These are phyloP conservation scores for Eledona agricola DNA, from an alignment of 2,888 invertebrate species.

Conservation along the genomic window DNA sequence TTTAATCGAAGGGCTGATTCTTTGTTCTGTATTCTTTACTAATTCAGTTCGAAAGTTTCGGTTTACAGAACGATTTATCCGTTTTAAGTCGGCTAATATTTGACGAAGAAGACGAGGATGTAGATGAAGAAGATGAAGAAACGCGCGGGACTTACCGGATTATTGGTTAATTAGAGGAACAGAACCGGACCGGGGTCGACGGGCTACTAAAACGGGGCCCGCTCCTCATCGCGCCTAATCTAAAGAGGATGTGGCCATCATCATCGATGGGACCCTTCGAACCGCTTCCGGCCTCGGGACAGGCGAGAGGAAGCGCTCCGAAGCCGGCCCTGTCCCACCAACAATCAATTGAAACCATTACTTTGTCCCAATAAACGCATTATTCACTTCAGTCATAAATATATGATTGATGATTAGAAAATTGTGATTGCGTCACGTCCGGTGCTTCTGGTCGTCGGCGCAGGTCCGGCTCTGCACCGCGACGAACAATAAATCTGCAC, in stretches of 20 bases:
- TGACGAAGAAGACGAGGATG: slow-evolving; percentile 21
- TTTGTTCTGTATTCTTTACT: slow-evolving; percentile 45
- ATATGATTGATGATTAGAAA: slow-evolving; percentile 64
- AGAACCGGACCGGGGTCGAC: slow-evolving; percentile 31
- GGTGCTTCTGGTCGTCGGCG: slow-evolving; percentile 50
- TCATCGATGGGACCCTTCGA: slow-evolving; percentile 50
- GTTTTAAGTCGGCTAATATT: slow-evolving; percentile 45
- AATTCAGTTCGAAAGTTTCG: slow-evolving; percentile 44
- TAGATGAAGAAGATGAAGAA: slow-evolving; percentile 18
- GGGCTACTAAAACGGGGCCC: too few species aligned
- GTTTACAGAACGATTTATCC: slow-evolving; percentile 48
- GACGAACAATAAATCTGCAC: slow-evolving; percentile 58
- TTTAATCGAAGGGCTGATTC: slow-evolving; percentile 44
- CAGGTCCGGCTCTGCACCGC: too few species aligned
- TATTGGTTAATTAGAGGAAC: slow-evolving; percentile 27
- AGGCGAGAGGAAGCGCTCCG: slow-evolving; percentile 10
- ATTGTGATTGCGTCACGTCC: slow-evolving; percentile 63
- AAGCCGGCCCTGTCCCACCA: slow-evolving; percentile 35
- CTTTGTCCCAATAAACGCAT: slow-evolving; percentile 56
- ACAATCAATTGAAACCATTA: slow-evolving; percentile 54
- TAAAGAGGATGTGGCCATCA: slow-evolving; percentile 51
- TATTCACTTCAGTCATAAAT: slow-evolving; percentile 62
- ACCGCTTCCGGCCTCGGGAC: slow-evolving; percentile 43
- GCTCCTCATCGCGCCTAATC: too few species aligned
- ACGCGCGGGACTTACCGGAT: slow-evolving; percentile 26